A percentile compares a stretch with the other conserved stretches of the same genome.
phyloP scores from a whole-genome alignment of 2,888 invertebrate genomes.

The Meloe dianella region DNA sequence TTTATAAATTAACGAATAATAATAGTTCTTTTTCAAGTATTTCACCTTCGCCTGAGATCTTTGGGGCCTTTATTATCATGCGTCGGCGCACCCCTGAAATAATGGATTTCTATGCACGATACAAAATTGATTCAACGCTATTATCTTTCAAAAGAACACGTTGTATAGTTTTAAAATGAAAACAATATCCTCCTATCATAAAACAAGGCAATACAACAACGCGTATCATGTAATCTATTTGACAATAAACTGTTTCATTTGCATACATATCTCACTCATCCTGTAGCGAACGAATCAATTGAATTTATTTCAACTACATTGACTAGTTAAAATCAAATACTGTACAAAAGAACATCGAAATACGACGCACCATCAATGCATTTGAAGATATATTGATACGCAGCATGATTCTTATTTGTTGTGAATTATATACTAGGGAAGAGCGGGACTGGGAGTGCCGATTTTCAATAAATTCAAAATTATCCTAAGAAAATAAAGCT shows the following conservation, averaged over 20 bases:
- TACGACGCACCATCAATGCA: neutral
- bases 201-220: constrained; percentile 25
- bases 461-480: too few relatives aligned
- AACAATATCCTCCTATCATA: constrained; percentile 32
- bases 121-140: constrained; percentile 29
- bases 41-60: too few relatives aligned
- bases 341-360: neutral
- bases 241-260: constrained; percentile 30
- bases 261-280: constrained; percentile 33
- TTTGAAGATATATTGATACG: too few relatives aligned
- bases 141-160: neutral
- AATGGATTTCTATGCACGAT: constrained; percentile 10
- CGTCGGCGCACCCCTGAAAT: too few relatives aligned
- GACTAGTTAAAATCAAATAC: neutral
- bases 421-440: too few relatives aligned
- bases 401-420: too few relatives aligned
- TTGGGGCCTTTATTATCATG: too few relatives aligned
- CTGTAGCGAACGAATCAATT: constrained; percentile 26
- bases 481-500: too few relatives aligned
- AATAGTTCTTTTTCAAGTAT: too few relatives aligned
- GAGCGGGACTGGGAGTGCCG: too few relatives aligned
- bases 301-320: neutral
- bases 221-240: constrained; percentile 32
- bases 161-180: constrained; percentile 21
- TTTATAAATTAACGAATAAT: too few relatives aligned